Evolutionary conservation across 2,797 vertebrate genomes (phyloP), one percentile per base, ranked within the genome.

Genomic region (Dendrocincla fuliginosa): DNA sequence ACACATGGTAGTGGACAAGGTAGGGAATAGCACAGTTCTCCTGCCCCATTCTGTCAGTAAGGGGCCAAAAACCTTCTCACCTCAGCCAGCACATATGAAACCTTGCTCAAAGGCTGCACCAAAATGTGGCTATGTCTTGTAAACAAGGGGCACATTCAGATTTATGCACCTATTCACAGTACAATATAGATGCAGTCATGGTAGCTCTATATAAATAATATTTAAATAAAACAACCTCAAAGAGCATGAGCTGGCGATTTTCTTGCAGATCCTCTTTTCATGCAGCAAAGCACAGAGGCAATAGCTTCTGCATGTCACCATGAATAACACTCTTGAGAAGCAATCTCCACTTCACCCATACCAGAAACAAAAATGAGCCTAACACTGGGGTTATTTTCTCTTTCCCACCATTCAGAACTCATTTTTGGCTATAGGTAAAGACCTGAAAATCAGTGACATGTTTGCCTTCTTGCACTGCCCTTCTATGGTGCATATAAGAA

Each of bases 1-100:
- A 1, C 20, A 19, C 0, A 3, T 17, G 28, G 24, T 13, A 55
- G 17, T 3, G 16, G 33, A 50, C 5, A 17, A 44, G 22, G 32
- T 0, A 64, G 32, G 47, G 50, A 84, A 39, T 2, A 42, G 7
- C 14, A 7, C 0, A 1, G 32, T 15, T 52, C 28, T 85, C 33
- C 56, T 63, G 52, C n/a, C 9, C 28, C 1, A 1, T 53, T 41
- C 44, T 80, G 33, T 12, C 23, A 60, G 47, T 24, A n/a, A 28
- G 33, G 13, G 8, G 4, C 14, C 50, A 32, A 41, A 79, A 47
- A 1, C 23, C 52, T 24, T 5, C 44, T 32, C 39, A 49, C 59
- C 64, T 74, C 35, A 46, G 56, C n/a, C 52, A 83, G 32, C 33
- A 16, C 9, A 14, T 12, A 27, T 13, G 67, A 84, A 39, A 67